phyloP scores from a whole-genome alignment of 2,113 vertebrate genomes.

The Carassius carassius region DNA sequence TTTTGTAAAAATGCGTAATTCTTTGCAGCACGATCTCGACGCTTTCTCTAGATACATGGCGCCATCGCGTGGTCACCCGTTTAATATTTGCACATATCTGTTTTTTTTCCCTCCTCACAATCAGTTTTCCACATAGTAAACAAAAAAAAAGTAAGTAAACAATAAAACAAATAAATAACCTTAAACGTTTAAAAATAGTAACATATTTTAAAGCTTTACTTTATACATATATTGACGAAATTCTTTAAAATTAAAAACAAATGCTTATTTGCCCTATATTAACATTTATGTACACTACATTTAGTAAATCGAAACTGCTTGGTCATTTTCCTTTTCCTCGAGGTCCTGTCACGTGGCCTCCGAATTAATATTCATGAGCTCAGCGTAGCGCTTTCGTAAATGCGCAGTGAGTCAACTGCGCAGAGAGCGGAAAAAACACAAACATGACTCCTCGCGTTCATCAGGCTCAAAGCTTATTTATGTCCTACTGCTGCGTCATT shows the following conservation, averaged over 20 bases:
- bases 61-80: not conserved
- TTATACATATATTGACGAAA: too few relatives aligned
- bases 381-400: not conserved
- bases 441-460: not conserved
- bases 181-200: too few relatives aligned
- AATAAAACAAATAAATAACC: too few relatives aligned
- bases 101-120: not conserved
- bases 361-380: slow-evolving; percentile 3
- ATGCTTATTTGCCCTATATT: too few relatives aligned
- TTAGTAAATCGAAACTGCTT: too few relatives aligned
- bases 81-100: not conserved
- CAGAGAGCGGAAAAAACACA: slow-evolving; percentile 34
- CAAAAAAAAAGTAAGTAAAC: too few relatives aligned
- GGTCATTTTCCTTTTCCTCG: not conserved
- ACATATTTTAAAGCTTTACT: too few relatives aligned
- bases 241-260: too few relatives aligned
- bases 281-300: too few relatives aligned
- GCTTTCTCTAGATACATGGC: not conserved
- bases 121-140: too few relatives aligned
- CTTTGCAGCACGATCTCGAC: not conserved
- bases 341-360: not conserved
- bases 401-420: slow-evolving; percentile 31
- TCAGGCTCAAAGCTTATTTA: not conserved
- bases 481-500: not conserved
- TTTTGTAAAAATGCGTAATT: not conserved